Conservation (phyloP, 2,113 vertebrate species). For the Prietella phreatophila region DNA sequence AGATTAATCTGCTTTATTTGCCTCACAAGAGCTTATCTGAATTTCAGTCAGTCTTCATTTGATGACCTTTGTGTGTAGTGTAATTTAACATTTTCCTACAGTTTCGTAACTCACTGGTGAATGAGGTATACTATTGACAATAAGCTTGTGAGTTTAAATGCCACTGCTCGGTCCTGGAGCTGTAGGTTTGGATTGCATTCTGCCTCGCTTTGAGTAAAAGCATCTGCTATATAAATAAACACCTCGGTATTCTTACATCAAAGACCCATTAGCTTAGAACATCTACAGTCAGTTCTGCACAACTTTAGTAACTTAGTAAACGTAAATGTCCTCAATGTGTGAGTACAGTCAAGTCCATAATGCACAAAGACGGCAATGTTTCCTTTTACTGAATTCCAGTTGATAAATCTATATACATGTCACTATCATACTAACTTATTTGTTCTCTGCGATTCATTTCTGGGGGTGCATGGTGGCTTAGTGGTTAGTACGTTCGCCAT, state of each 20-base stretch:
- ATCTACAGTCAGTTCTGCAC: background rate
- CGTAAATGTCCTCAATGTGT: background rate
- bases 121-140: background rate
- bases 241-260: background rate
- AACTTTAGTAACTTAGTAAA: background rate
- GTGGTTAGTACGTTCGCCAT: no score
- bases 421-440: background rate
- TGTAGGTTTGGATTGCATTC: background rate
- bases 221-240: background rate
- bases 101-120: background rate
- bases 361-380: background rate
- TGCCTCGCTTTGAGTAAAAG: background rate
- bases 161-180: background rate
- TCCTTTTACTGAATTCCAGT: background rate
- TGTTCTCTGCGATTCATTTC: background rate
- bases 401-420: background rate
- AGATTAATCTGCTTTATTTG: constrained; percentile 4
- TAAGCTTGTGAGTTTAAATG: constrained; percentile 16
- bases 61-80: constrained; percentile 10
- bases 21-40: background rate
- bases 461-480: no score
- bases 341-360: background rate
- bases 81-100: constrained; percentile 24
- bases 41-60: constrained; percentile 14
- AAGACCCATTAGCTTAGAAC: background rate